Evolutionary conservation across 1,140 invertebrate genomes (phyloP).

Genomic region (Mesaphorura yosii): DNA sequence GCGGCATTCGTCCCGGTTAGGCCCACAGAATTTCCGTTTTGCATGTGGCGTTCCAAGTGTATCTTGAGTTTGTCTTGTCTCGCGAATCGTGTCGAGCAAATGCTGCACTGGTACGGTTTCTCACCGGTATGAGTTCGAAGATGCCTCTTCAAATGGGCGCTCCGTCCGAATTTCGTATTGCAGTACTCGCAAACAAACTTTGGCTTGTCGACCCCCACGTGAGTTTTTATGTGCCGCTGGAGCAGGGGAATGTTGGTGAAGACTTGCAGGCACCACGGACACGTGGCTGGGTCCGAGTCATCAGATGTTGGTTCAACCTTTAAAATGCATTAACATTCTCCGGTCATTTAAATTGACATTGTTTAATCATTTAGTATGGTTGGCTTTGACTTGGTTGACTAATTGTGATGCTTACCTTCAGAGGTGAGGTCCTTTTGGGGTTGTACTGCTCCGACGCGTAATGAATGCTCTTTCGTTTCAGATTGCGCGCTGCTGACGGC

Average conservation of each 20-base stretch:
- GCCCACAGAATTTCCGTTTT: too few relatives aligned
- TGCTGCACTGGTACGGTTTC: slow-evolving; percentile 21
- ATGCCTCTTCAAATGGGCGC: slow-evolving; percentile 25
- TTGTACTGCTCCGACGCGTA: background rate
- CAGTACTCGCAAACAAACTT: slow-evolving; percentile 19
- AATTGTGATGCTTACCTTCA: too few relatives aligned
- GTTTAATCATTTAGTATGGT: too few relatives aligned
- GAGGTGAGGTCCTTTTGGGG: too few relatives aligned
- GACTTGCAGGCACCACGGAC: slow-evolving; percentile 22
- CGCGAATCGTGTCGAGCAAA: slow-evolving; percentile 16
- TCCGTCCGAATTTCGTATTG: slow-evolving; percentile 19
- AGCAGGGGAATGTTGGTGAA: slow-evolving; percentile 15
- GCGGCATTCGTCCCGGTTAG: background rate
- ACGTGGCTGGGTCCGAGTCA: slow-evolving; percentile 5
- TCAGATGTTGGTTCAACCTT: background rate
- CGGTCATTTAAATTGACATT: too few relatives aligned
- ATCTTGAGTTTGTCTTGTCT: slow-evolving; percentile 26
- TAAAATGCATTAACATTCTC: too few relatives aligned
- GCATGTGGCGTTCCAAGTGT: slow-evolving; percentile 22
- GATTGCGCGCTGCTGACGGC: background rate
- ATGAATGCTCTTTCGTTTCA: background rate
- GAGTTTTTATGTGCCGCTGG: slow-evolving; percentile 22
- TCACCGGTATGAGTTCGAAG: slow-evolving; percentile 23
- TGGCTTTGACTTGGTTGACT: too few relatives aligned
- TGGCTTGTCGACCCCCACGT: slow-evolving; percentile 17